These are phyloP conservation scores for Antennarius maculatus DNA, from an alignment of 2,797 vertebrate genomes.

Conservation along the genomic window DNA sequence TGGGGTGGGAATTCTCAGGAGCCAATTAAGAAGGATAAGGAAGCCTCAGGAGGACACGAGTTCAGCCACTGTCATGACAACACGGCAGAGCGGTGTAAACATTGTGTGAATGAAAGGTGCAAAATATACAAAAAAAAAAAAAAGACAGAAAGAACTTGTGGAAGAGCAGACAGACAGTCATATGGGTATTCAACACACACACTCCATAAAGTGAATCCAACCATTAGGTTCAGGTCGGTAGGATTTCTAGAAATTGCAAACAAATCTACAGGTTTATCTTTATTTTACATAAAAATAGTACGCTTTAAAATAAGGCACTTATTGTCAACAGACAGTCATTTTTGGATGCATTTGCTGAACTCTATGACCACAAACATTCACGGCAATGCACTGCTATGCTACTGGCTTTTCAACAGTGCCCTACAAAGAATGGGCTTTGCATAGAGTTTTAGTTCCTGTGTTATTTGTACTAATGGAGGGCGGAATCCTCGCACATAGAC, in stretches of 20 bases:
- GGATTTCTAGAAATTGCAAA: conserved; percentile 28
- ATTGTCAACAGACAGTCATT: conserved; percentile 43
- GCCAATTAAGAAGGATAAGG: background rate
- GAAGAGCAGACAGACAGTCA: conserved; percentile 29
- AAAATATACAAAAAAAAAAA: conserved; percentile 76
- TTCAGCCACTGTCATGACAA: conserved; percentile 43
- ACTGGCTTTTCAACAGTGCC: conserved; percentile 42
- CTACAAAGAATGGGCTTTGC: conserved; percentile 66
- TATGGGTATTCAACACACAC: conserved; percentile 10
- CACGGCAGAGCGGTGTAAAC: conserved; percentile 70
- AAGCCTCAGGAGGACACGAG: conserved; percentile 27
- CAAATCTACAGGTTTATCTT: conserved; percentile 1
- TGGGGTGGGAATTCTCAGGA: too few relatives aligned
- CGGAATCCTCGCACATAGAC: conserved; percentile 10
- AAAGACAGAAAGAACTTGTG: background rate
- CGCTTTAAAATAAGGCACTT: conserved; percentile 78
- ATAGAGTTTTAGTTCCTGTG: conserved; percentile 65
- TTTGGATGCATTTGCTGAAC: conserved; percentile 44
- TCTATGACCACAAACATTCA: conserved; percentile 63
- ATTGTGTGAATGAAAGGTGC: conserved; percentile 78
- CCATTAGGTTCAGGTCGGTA: conserved; percentile 43
- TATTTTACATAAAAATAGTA: conserved; percentile 19
- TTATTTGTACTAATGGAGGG: conserved; percentile 10
- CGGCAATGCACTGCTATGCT: conserved; percentile 49
- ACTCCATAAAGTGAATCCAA: conserved; percentile 25